Evolutionary conservation across 2,113 vertebrate genomes (phyloP).

Genomic region (Heteronetta atricapilla): DNA sequence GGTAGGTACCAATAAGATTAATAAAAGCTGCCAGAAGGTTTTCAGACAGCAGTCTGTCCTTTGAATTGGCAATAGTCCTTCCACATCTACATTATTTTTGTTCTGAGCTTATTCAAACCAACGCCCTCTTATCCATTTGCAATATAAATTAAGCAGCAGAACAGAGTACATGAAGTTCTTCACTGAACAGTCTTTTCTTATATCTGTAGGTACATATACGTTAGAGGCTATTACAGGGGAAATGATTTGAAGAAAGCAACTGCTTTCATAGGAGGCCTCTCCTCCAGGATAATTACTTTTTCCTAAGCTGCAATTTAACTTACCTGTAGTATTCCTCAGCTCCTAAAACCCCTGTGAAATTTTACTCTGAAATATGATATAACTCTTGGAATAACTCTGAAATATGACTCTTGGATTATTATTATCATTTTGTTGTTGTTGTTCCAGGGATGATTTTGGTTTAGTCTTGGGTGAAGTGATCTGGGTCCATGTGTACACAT

Average conservation of each 20-base stretch:
- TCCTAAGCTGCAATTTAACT: constrained; percentile 1
- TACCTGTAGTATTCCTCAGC: background rate
- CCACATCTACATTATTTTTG: background rate
- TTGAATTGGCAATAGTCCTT: background rate
- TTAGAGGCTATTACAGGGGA: background rate
- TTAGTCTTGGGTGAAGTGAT: background rate
- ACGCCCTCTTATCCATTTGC: background rate
- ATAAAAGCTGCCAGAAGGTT: background rate
- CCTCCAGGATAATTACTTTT: background rate
- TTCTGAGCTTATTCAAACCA: background rate
- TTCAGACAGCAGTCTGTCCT: background rate
- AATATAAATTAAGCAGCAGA: background rate
- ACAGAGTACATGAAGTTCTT: background rate
- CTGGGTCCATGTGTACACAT: fast-evolving
- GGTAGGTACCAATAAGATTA: background rate
- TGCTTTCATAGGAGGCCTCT: background rate
- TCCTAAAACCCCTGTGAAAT: constrained; percentile 10
- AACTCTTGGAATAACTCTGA: background rate
- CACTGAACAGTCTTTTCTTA: background rate
- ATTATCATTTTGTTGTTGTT: background rate
- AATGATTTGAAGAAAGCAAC: background rate
- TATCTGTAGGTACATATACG: background rate
- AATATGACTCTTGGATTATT: background rate
- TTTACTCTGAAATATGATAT: background rate
- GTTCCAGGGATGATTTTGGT: background rate